A percentile compares a stretch with the other conserved stretches of the same genome.
phyloP scores from a whole-genome alignment of 92 coral and sea anemone species.

The Virgularia gustaviana region DNA sequence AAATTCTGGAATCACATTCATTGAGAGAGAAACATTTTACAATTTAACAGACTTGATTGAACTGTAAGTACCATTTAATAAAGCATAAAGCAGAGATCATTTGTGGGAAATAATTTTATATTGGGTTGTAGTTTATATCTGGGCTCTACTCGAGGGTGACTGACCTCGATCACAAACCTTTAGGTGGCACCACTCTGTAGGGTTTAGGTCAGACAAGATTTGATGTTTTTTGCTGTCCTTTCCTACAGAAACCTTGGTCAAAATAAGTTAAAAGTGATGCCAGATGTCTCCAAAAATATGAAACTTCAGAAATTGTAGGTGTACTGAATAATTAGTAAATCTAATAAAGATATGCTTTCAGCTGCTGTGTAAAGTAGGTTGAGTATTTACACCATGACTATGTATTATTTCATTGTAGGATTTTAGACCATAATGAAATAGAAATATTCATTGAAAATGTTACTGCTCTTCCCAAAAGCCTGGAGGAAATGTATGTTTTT shows the following conservation, averaged over 20 bases:
- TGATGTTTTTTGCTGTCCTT: not conserved
- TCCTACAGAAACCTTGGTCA: constrained; percentile 63
- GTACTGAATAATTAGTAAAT: not conserved
- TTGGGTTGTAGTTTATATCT: too few species aligned
- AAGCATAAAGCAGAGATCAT: not conserved
- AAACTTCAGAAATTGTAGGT: constrained; percentile 77
- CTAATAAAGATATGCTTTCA: not conserved
- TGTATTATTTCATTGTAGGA: constrained; percentile 44
- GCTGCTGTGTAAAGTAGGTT: not conserved
- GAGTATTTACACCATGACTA: not conserved
- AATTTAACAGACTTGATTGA: constrained; percentile 51
- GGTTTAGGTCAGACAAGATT: too few species aligned
- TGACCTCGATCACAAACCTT: too few species aligned
- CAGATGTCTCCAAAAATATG: constrained; percentile 72
- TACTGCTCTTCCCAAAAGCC: constrained; percentile 67
- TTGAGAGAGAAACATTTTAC: constrained; percentile 58
- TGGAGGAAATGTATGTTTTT: constrained; percentile 78
- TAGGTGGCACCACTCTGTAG: too few species aligned
- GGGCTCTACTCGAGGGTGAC: too few species aligned
- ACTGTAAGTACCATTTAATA: constrained; percentile 56
- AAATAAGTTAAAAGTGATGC: constrained; percentile 64
- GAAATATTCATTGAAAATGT: constrained; percentile 64
- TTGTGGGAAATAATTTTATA: too few species aligned
- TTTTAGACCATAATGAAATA: constrained; percentile 67
- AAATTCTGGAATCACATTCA: constrained; percentile 40